Evolutionary conservation across 2,888 invertebrate species (phyloP).

Genomic region (Exephanes ischioxanthus): DNA sequence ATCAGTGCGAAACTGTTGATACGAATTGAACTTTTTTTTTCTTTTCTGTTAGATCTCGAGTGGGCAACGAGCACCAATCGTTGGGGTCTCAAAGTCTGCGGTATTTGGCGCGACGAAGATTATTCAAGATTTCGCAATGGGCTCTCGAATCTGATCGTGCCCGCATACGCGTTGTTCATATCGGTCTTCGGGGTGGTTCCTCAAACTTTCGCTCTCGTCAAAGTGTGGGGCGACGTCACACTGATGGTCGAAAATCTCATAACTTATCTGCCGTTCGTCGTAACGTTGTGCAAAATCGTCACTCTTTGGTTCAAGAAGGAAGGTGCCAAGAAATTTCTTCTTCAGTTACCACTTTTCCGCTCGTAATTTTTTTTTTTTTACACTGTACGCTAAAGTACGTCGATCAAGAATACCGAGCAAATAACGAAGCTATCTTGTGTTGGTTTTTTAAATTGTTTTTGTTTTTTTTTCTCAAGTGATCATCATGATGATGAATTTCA

Average conservation of each 20-base stretch:
- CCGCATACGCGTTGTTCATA: constrained; percentile 12
- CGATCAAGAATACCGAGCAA: not conserved
- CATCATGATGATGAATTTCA: constrained; percentile 38
- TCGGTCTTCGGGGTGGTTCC: constrained; percentile 49
- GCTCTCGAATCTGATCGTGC: constrained; percentile 37
- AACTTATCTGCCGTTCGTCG: constrained; percentile 47
- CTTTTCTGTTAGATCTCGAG: constrained; percentile 51
- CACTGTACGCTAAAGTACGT: not conserved
- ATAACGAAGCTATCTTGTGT: not conserved
- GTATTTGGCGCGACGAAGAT: constrained; percentile 50
- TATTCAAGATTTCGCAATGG: constrained; percentile 12
- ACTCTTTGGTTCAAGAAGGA: constrained; percentile 62
- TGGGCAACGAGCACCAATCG: constrained; percentile 62
- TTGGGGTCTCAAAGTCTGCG: constrained; percentile 53
- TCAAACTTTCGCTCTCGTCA: constrained; percentile 40
- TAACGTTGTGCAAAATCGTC: constrained; percentile 46
- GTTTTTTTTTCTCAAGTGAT: not conserved
- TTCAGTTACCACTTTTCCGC: not conserved
- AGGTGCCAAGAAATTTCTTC: constrained; percentile 44
- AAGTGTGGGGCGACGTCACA: constrained; percentile 57
- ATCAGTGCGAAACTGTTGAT: not conserved
- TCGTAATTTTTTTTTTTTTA: not conserved
- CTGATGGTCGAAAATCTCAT: constrained; percentile 60
- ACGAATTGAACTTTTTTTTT: not conserved
- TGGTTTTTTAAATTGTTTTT: no score